These are phyloP conservation scores for Proterorhinus semilunaris DNA, from an alignment of 2,113 vertebrate genomes.

Conservation along the genomic window DNA sequence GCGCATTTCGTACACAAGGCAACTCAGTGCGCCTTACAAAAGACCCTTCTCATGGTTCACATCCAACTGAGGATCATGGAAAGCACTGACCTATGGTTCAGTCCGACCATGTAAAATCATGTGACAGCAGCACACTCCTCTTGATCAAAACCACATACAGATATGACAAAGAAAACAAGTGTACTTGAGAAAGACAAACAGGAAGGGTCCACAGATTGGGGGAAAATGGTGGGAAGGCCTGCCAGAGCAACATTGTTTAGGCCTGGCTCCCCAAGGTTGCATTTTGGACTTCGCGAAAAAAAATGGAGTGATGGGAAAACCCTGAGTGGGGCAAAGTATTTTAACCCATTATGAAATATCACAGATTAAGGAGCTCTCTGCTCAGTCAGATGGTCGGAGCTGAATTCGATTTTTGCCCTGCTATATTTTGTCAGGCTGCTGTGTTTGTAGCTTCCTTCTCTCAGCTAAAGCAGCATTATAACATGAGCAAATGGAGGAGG, in stretches of 20 bases:
- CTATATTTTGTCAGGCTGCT: conserved; percentile 29
- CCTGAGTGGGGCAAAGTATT: conserved; percentile 44
- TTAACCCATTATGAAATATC: conserved; percentile 38
- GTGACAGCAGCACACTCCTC: conserved; percentile 31
- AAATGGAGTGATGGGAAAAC: conserved; percentile 63
- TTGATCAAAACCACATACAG: conserved; percentile 39
- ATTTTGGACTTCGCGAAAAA: conserved; percentile 35
- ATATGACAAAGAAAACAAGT: conserved; percentile 66
- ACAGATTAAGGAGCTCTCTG: conserved; percentile 24
- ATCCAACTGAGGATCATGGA: conserved; percentile 48
- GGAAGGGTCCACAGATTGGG: conserved; percentile 57
- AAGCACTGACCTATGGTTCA: conserved; percentile 44
- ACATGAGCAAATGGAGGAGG: conserved; percentile 32
- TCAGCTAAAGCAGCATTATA: conserved; percentile 25
- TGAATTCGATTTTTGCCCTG: conserved; percentile 30
- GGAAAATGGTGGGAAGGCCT: conserved; percentile 56
- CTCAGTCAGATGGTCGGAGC: conserved; percentile 27
- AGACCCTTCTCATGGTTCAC: conserved; percentile 26
- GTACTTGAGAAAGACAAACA: conserved; percentile 74
- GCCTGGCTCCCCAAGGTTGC: conserved; percentile 60
- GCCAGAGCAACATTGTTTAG: conserved; percentile 61
- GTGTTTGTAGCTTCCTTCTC: conserved; percentile 26
- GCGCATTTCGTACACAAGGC: no score
- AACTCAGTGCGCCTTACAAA: no score
- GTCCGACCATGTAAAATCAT: conserved; percentile 35